Percentiles rank a stretch among this genome's conserved stretches.
Evolutionary conservation across 2,888 invertebrate genomes (phyloP).

Genomic region (Diplolepis rosae): DNA sequence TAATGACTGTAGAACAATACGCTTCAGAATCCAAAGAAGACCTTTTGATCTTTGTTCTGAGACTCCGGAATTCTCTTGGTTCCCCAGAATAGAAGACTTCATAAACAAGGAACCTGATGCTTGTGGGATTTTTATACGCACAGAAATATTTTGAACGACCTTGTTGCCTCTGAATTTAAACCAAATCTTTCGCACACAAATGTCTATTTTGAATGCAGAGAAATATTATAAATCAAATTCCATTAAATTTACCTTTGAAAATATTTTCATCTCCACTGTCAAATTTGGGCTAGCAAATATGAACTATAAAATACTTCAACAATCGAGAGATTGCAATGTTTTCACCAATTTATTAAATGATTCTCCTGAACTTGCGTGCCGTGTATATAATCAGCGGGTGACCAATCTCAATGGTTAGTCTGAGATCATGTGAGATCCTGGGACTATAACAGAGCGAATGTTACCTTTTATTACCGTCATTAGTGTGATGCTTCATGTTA

Average conservation of each 20-base stretch:
- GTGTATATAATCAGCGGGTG: not conserved
- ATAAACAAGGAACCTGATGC: not conserved
- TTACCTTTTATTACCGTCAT: conserved; percentile 8
- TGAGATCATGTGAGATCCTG: not conserved
- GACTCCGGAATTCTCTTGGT: not conserved
- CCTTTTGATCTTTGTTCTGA: not conserved
- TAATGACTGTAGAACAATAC: not conserved
- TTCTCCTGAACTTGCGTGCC: not conserved
- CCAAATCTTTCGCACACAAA: not conserved
- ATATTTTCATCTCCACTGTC: no score
- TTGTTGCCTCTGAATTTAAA: not conserved
- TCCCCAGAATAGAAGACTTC: not conserved
- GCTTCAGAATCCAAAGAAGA: not conserved
- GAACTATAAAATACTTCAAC: no score
- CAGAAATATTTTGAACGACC: not conserved
- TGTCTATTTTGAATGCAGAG: not conserved
- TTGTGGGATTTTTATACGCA: not conserved
- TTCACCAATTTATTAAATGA: no score
- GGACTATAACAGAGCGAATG: not conserved
- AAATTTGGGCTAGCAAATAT: no score
- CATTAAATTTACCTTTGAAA: not conserved
- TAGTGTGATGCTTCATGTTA: not conserved
- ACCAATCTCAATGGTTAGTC: not conserved
- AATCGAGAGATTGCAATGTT: no score
- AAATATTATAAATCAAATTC: no score